A percentile compares a stretch with the other conserved stretches of the same genome.
phyloP scores from a whole-genome alignment of 1,140 invertebrate genomes.

The Halictus rubicundus region DNA sequence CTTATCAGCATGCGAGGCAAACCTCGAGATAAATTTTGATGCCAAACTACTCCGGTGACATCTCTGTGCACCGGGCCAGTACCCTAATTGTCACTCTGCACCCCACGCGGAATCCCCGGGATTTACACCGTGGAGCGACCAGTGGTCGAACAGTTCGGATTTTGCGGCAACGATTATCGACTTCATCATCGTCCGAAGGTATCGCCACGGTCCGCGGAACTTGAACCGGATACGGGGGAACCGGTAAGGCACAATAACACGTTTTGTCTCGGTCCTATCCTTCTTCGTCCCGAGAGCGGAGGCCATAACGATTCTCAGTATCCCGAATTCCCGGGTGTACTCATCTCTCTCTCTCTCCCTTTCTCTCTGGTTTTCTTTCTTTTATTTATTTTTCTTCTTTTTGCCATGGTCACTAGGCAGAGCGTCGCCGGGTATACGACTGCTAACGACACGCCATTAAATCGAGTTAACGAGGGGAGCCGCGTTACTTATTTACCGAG shows the following conservation, averaged over 20 bases:
- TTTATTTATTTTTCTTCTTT: constrained; percentile 34
- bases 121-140: background rate
- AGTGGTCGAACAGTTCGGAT: background rate
- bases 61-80: no score
- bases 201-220: background rate
- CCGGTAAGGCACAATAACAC: constrained; percentile 55
- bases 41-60: no score
- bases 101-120: no score
- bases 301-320: constrained; percentile 64
- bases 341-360: constrained; percentile 9
- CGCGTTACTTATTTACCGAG: constrained; percentile 64
- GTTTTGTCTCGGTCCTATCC: constrained; percentile 9
- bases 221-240: constrained; percentile 11
- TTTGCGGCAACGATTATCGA: constrained; percentile 27
- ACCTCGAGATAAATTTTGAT: no score
- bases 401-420: constrained; percentile 58
- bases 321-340: constrained; percentile 64
- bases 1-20: no score
- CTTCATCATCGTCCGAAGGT: constrained; percentile 42
- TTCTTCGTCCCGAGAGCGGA: background rate
- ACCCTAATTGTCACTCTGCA: no score
- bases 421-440: constrained; percentile 60
- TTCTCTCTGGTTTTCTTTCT: no score
- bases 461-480: constrained; percentile 70
- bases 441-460: constrained; percentile 72